Evolutionary conservation across 2,113 vertebrate species (phyloP).

Genomic region (Sinocyclocheilus grahami): DNA sequence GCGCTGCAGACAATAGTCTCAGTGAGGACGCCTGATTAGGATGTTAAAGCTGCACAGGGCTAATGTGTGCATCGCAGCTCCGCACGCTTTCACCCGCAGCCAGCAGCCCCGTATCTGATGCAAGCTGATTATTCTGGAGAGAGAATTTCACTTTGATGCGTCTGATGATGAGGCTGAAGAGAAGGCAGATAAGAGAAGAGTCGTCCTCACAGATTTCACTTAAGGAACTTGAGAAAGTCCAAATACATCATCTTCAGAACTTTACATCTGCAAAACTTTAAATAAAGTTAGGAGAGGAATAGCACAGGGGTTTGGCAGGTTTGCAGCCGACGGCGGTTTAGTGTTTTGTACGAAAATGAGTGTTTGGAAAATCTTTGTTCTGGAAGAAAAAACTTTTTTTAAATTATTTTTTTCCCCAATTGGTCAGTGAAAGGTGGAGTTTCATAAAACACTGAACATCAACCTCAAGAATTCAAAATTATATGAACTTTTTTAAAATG

Average conservation of each 20-base stretch:
- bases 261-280: neutral
- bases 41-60: conserved; percentile 73
- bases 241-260: neutral
- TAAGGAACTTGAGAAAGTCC: conserved; percentile 22
- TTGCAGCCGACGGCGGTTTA: neutral
- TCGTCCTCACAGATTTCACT: conserved; percentile 44
- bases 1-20: conserved; percentile 71
- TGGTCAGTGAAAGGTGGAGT: neutral
- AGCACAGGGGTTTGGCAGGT: neutral
- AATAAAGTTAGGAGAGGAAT: neutral
- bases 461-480: neutral
- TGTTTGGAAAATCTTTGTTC: neutral
- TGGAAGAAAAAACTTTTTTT: neutral
- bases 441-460: neutral
- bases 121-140: conserved; percentile 71
- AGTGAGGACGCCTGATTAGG: conserved; percentile 74
- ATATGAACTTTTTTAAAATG: neutral
- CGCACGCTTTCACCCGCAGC: conserved; percentile 59
- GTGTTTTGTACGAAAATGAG: neutral
- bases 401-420: neutral
- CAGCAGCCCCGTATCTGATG: conserved; percentile 68
- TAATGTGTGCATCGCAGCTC: conserved; percentile 54
- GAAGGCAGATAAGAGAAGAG: conserved; percentile 35
- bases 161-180: conserved; percentile 52
- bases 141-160: conserved; percentile 41